Conservation (phyloP, 2,888 invertebrate species). For the Neuroscelio doddi region DNA sequence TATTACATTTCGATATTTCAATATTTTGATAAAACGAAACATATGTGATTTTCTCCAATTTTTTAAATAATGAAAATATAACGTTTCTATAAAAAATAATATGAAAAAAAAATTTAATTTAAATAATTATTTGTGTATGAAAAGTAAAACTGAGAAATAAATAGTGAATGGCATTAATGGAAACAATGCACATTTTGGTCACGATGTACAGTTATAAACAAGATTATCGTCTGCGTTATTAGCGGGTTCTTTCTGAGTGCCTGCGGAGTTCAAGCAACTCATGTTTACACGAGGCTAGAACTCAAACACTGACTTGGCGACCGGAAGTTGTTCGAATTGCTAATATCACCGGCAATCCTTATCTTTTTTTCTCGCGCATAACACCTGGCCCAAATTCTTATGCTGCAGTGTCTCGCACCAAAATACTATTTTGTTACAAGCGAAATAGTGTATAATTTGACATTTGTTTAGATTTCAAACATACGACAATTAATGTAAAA, state of each 20-base stretch:
- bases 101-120: too few species aligned
- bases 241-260: constrained; percentile 47
- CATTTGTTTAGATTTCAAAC: too few species aligned
- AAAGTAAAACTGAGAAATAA: background rate
- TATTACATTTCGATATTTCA: too few species aligned
- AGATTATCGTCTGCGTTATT: constrained; percentile 35
- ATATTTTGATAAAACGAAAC: too few species aligned
- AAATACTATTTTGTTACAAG: too few species aligned
- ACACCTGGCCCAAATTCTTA: constrained; percentile 63
- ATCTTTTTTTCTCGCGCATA: constrained; percentile 44
- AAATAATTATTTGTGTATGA: background rate
- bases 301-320: constrained; percentile 38
- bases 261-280: constrained; percentile 63
- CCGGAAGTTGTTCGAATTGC: constrained; percentile 69
- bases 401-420: too few species aligned
- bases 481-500: too few species aligned
- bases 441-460: too few species aligned
- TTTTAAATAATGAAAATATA: too few species aligned
- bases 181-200: constrained; percentile 1
- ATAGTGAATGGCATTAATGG: background rate
- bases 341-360: constrained; percentile 61
- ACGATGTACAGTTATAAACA: constrained; percentile 35
- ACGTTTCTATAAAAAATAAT: too few species aligned
- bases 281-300: constrained; percentile 56
- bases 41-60: too few species aligned